A percentile compares a stretch with the other conserved stretches of the same genome.
These are phyloP conservation scores for Cardiocondyla obscurior DNA, from an alignment of 1,140 invertebrate species.

Conservation along the genomic window DNA sequence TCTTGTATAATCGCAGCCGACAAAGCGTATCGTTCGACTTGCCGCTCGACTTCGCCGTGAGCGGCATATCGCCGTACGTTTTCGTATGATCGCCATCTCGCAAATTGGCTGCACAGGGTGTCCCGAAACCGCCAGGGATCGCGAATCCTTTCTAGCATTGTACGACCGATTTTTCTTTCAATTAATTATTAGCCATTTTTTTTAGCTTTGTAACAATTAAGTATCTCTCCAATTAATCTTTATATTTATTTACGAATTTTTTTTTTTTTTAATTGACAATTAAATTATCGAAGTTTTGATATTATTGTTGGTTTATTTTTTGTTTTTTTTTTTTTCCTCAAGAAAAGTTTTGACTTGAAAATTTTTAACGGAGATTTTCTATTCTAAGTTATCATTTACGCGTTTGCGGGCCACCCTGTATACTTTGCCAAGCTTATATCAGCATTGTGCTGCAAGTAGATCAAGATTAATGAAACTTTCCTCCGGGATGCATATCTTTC, in stretches of 20 bases:
- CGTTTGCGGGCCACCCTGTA: background rate
- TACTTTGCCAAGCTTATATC: background rate
- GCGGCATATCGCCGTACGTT: too few species aligned
- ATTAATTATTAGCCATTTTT: background rate
- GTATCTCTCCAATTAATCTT: too few species aligned
- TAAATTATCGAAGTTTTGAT: background rate
- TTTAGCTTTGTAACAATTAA: background rate
- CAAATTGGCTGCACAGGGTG: background rate
- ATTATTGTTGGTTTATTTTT: conserved; percentile 12
- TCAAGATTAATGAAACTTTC: background rate
- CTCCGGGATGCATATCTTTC: background rate
- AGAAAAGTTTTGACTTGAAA: background rate
- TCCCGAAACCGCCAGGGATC: background rate
- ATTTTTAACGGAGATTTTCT: background rate
- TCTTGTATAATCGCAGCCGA: conserved; percentile 43
- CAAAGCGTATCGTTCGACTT: conserved; percentile 23
- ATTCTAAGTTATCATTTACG: background rate
- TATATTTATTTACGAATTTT: too few species aligned
- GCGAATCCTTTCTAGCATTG: background rate
- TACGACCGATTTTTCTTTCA: background rate
- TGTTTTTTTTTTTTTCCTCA: too few species aligned
- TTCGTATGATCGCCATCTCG: too few species aligned
- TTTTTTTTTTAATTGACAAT: too few species aligned
- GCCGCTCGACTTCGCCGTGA: background rate
- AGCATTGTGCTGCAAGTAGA: background rate